Evolutionary conservation across 2,797 vertebrate genomes (phyloP), one percentile per base, ranked within the genome.

Genomic region (Mycteria americana): DNA sequence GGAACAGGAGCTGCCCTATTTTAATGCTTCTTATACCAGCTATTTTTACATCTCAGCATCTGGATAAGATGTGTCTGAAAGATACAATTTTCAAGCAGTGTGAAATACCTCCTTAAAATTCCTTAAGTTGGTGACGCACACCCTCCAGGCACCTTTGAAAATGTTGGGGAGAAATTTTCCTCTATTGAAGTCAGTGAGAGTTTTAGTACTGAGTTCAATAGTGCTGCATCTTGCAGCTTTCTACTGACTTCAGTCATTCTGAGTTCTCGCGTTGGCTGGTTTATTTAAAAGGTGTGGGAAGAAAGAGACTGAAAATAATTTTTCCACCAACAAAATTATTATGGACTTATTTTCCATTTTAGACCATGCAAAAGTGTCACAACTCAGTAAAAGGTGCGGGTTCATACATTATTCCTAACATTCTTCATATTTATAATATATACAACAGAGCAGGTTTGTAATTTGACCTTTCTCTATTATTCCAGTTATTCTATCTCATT

Each of bases 91-190:
- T 94, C 69, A 78, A 73, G 45, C 82, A 78, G 45, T 60, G 50
- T 48, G 22, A 95, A 96, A 81, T 48, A 59, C 23, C 50, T 88
- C 73, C 92, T 95, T 92, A 89, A 77, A 92, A 93, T 92, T 92
- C 92, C 76, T 88, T 54, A 41, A 83, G 84, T 54, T 91, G 50
- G 82, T 83, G 74, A 89, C 3, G 39, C 37, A 59, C 64, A 91
- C 54, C 78, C 93, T 95, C 69, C 56, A 96, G 94, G 93, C 89
- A 92, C 62, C 85, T 97, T 88, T 63, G 85, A 85, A 94, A 93
- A 91, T 50, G 31, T 2, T 88, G 62, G 81, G 78, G 57, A 93
- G 84, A 85, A 97, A 93, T 89, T 92, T 92, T 28, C 16, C 50
- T 89, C 41, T 89, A 15, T 8, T 89, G 83, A 94, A 93, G 70